Conservation (phyloP, 2,888 invertebrate species). For the Oscheius sp. region DNA sequence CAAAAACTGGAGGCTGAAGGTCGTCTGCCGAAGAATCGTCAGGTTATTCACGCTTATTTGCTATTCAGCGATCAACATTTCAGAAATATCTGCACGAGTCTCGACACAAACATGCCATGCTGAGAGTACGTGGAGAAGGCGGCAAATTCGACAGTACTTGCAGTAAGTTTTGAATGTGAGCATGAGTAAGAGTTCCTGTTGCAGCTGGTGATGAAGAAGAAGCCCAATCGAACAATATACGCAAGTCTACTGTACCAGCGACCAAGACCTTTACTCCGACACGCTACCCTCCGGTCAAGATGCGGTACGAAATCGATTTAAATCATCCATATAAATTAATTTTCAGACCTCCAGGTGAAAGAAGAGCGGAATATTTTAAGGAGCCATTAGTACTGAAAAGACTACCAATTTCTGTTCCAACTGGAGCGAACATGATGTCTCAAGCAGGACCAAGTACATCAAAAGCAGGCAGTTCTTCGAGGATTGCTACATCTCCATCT, state of each 20-base stretch:
- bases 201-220: too few species aligned
- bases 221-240: too few species aligned
- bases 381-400: too few species aligned
- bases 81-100: slow-evolving; percentile 62
- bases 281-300: slow-evolving; percentile 15
- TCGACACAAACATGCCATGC: slow-evolving; percentile 55
- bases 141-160: slow-evolving; percentile 46
- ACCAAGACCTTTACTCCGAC: background rate
- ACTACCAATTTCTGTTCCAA: too few species aligned
- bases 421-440: too few species aligned
- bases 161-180: background rate
- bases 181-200: slow-evolving; percentile 4
- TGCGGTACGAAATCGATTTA: background rate
- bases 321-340: too few species aligned
- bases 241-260: too few species aligned
- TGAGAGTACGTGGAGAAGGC: slow-evolving; percentile 52
- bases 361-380: too few species aligned
- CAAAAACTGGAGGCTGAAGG: slow-evolving; percentile 93
- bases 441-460: too few species aligned
- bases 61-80: slow-evolving; percentile 20
- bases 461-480: too few species aligned
- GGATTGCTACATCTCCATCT: too few species aligned
- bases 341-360: slow-evolving; percentile 2
- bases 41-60: slow-evolving; percentile 1
- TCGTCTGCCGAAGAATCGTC: slow-evolving; percentile 84